These are phyloP conservation scores for Macheiramphus alcinus DNA, from an alignment of 2,113 vertebrate genomes.

Conservation along the genomic window DNA sequence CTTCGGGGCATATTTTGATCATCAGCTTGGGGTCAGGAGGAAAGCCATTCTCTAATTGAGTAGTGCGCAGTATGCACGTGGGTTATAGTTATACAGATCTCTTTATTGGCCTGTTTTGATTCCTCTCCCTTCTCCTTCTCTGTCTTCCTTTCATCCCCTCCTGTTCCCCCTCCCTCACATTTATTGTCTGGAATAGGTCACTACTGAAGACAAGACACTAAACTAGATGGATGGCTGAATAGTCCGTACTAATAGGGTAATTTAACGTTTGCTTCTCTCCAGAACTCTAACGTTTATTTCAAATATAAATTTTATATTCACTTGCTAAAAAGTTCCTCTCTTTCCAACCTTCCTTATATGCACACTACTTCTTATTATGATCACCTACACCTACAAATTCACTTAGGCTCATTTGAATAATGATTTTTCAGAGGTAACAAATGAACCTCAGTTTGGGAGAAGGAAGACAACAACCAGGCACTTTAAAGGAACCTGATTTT, in stretches of 20 bases:
- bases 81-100: not conserved
- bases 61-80: not conserved
- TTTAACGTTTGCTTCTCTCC: slow-evolving; percentile 41
- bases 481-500: not conserved
- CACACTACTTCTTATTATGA: not conserved
- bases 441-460: not conserved
- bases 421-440: not conserved
- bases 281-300: slow-evolving; percentile 16
- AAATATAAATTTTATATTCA: slow-evolving; percentile 39
- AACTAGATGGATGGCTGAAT: slow-evolving; percentile 44
- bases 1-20: slow-evolving; percentile 41
- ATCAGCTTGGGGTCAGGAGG: not conserved
- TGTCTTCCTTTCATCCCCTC: not conserved
- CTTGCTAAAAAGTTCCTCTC: not conserved
- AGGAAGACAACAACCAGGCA: not conserved
- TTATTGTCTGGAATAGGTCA: slow-evolving; percentile 42
- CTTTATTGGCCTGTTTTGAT: not conserved
- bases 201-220: slow-evolving; percentile 38
- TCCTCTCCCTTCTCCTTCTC: not conserved
- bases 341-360: slow-evolving; percentile 8
- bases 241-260: slow-evolving; percentile 23
- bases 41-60: not conserved
- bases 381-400: not conserved
- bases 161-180: not conserved
- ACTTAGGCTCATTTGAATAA: not conserved